Evolutionary conservation across 1,140 invertebrate species (phyloP), one percentile per base, ranked within the genome.

Genomic region (Drosophila carrolli): DNA sequence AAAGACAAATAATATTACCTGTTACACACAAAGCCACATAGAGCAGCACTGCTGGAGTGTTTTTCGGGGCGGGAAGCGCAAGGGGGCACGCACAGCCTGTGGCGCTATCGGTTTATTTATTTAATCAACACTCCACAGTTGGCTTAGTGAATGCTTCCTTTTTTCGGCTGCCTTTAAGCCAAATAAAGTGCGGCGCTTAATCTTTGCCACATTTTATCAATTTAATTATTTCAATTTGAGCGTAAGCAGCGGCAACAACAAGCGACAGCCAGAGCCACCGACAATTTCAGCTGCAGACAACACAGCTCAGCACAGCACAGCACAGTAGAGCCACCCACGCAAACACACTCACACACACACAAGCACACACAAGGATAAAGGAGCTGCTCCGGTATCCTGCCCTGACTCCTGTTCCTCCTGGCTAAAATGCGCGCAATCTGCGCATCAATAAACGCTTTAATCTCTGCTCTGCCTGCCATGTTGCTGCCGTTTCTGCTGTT

Each of bases 161-260:
- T 72, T 75, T 79, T 73, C 54, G 62, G 75, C 68, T 89, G 84
- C 80, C 84, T 89, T 89, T 89, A 84, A 84, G 84, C 80, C 80
- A 89, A 89, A 89, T 83, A 89, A 89, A 89, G 84, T 89, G 84
- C 84, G 79, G 73, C 84, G 84, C 84, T 89, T 89, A 89, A 89
- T 89, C 84, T 89, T 89, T 89, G 84, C 84, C 84, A 89, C 84
- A 89, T 89, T 89, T 89, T 89, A 89, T 89, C 84, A 89, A 89
- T 89, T 89, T 89, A 89, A 89, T 89, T 89, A 89, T 89, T 89
- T 89, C 84, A 89, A 89, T 89, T 89, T 89, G 80, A 88, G 84
- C 84, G 84, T 89, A 89, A 89, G 83, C 83, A 88, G 80, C 71
- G 61, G 50, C 78, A 83, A 44, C 71, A 66, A 38, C 75, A 76